Conservation (phyloP, 2,888 invertebrate species). For the Hofmannophila pseudospretella region DNA sequence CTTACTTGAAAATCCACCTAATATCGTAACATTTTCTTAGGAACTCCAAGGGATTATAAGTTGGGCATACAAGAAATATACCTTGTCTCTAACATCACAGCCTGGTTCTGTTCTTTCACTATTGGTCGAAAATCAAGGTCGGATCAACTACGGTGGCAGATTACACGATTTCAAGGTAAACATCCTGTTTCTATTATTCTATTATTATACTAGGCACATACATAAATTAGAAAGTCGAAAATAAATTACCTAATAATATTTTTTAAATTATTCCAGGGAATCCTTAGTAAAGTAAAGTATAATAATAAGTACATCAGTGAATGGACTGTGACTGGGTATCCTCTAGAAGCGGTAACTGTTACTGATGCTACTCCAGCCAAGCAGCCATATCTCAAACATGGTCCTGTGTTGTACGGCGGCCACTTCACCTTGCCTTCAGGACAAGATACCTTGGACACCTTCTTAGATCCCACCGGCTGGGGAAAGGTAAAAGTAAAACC, state of each 20-base stretch:
- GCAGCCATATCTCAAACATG: slow-evolving; percentile 22
- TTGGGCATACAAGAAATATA: slow-evolving; percentile 61
- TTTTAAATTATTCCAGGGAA: slow-evolving; percentile 79
- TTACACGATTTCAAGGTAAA: slow-evolving; percentile 75
- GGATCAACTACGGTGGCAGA: slow-evolving; percentile 81
- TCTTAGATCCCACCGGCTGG: slow-evolving; percentile 88
- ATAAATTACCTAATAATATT: neutral
- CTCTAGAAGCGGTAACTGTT: slow-evolving; percentile 53
- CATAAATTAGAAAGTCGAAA: neutral
- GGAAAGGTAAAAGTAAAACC: too few relatives aligned
- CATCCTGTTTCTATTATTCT: neutral
- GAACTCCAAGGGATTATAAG: slow-evolving; percentile 67
- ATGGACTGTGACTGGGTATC: slow-evolving; percentile 83
- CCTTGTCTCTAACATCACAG: slow-evolving; percentile 54
- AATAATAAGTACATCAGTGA: slow-evolving; percentile 63
- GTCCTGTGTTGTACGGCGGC: slow-evolving; percentile 78
- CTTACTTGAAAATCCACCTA: too few relatives aligned
- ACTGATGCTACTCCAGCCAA: slow-evolving; percentile 1
- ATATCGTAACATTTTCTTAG: slow-evolving; percentile 41
- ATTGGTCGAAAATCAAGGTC: slow-evolving; percentile 88
- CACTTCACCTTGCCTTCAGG: slow-evolving; percentile 53
- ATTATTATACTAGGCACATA: neutral
- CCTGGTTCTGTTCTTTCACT: slow-evolving; percentile 67
- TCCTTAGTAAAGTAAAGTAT: slow-evolving; percentile 73
- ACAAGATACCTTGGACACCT: slow-evolving; percentile 83